phyloP scores from a whole-genome alignment of 1,140 invertebrate genomes.

The Maniola jurtina region DNA sequence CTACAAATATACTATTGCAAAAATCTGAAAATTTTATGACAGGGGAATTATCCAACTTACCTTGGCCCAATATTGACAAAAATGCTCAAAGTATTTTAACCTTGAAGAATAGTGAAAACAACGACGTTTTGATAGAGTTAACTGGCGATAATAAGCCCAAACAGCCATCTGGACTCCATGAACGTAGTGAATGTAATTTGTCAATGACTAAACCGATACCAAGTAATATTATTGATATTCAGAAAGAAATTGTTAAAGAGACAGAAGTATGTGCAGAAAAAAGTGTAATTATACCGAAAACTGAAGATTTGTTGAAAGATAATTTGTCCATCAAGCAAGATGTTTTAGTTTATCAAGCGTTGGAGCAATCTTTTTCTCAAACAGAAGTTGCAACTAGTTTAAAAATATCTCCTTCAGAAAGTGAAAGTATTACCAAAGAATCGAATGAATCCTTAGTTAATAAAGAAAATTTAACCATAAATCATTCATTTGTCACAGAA shows the following conservation, averaged over 20 bases:
- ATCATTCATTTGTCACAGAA: not conserved
- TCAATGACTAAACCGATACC: slow-evolving; percentile 36
- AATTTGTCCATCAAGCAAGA: slow-evolving; percentile 29
- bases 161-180: not conserved
- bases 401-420: not conserved
- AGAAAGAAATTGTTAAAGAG: slow-evolving; percentile 30
- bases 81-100: not conserved
- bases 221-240: slow-evolving; percentile 26
- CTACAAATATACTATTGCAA: slow-evolving; percentile 29
- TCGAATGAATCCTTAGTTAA: not conserved
- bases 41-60: not conserved
- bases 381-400: not conserved
- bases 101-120: not conserved
- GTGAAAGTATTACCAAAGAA: not conserved
- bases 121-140: not conserved
- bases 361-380: slow-evolving; percentile 5
- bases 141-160: slow-evolving; percentile 1
- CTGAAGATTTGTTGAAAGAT: slow-evolving; percentile 9
- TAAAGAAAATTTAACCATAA: not conserved
- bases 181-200: slow-evolving; percentile 21
- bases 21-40: slow-evolving; percentile 8
- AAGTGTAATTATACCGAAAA: not conserved
- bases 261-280: slow-evolving; percentile 15
- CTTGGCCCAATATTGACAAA: not conserved
- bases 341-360: slow-evolving; percentile 45